These are phyloP conservation scores for Mohoua ochrocephala DNA, from an alignment of 2,113 vertebrate species.

Conservation along the genomic window DNA sequence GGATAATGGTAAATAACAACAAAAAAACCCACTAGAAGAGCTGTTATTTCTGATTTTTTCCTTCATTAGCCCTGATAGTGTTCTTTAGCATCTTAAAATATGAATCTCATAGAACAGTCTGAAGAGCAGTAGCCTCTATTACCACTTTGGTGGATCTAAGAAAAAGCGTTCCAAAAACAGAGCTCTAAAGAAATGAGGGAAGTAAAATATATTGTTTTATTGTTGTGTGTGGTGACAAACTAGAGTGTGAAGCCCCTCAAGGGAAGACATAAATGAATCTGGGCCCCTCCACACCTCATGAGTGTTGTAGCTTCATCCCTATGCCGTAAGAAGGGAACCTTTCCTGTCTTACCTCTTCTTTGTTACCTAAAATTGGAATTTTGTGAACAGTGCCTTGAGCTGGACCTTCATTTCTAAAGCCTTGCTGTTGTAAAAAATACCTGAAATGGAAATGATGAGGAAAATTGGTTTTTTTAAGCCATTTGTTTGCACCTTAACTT, in stretches of 20 bases:
- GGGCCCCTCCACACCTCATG: background rate
- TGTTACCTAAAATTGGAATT: background rate
- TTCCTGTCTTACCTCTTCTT: background rate
- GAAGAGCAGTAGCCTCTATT: background rate
- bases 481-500: background rate
- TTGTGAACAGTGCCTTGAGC: background rate
- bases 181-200: background rate
- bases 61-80: background rate
- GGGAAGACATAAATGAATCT: background rate
- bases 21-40: background rate
- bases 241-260: background rate
- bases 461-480: fast-evolving
- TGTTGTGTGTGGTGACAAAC: background rate
- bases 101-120: background rate
- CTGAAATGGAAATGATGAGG: background rate
- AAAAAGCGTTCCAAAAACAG: background rate
- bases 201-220: background rate
- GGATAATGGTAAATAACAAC: background rate
- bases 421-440: background rate
- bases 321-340: background rate
- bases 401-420: background rate
- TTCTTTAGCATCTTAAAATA: background rate
- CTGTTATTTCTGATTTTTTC: background rate
- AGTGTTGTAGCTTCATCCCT: background rate
- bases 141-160: background rate